These are phyloP conservation scores for Galaxias olidus DNA, from an alignment of 2,797 vertebrate species.

Conservation along the genomic window DNA sequence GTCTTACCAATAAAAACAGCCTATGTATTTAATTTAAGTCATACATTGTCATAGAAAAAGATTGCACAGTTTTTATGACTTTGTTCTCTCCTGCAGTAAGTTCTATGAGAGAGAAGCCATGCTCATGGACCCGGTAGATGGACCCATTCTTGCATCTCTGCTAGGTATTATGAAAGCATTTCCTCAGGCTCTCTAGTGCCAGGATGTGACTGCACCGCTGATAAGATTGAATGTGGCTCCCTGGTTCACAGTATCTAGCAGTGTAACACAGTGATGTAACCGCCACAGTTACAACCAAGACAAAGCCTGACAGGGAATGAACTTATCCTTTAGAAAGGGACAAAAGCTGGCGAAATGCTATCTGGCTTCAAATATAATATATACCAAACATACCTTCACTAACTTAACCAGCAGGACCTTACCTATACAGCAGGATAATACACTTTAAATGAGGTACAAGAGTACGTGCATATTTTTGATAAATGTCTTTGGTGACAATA, in stretches of 20 bases:
- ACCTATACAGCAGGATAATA: background rate
- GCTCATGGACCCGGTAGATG: conserved; percentile 92
- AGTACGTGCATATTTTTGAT: background rate
- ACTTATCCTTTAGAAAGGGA: too few species aligned
- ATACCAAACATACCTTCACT: too few species aligned
- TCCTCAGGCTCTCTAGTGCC: background rate
- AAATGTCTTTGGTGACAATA: too few species aligned
- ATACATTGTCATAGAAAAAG: background rate
- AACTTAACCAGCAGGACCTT: background rate
- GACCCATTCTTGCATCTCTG: conserved; percentile 95
- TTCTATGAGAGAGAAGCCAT: conserved; percentile 97
- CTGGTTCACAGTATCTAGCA: too few species aligned
- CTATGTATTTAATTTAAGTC: background rate
- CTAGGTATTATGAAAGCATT: conserved; percentile 76
- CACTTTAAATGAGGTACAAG: background rate
- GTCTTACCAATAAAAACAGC: background rate
- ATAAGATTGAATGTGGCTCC: background rate
- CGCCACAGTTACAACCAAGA: too few species aligned
- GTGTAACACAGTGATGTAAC: too few species aligned
- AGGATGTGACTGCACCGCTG: background rate
- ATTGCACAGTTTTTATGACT: conserved; percentile 7
- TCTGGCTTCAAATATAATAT: too few species aligned
- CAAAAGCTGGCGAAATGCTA: too few species aligned
- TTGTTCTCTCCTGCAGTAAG: conserved; percentile 72
- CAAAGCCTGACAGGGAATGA: too few species aligned